These are phyloP conservation scores for Buceros bicornis DNA, from an alignment of 2,797 vertebrate species.

Conservation along the genomic window DNA sequence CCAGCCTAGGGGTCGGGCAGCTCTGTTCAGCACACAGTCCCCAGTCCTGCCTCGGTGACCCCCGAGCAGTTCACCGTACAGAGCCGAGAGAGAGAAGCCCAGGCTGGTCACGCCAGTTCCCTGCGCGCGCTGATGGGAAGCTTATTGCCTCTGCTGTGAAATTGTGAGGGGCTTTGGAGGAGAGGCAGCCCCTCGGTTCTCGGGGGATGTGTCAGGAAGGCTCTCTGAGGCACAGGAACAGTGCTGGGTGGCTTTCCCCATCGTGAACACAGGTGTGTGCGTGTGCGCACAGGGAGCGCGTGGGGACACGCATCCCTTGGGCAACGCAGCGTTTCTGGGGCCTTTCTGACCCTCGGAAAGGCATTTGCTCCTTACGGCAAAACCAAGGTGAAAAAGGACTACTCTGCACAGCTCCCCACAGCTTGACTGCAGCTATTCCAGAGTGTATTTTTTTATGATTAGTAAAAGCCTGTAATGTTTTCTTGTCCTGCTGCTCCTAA, in stretches of 20 bases:
- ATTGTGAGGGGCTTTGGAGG: conserved; percentile 48
- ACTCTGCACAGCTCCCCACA: background rate
- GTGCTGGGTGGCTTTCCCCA: background rate
- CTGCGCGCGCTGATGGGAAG: conserved; percentile 41
- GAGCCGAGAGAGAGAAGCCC: conserved; percentile 9
- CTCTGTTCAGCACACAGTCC: background rate
- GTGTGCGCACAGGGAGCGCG: background rate
- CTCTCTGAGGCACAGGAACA: conserved; percentile 28
- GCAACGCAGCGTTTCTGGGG: background rate
- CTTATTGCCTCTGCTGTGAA: conserved; percentile 64
- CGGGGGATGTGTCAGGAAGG: background rate
- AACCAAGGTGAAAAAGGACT: background rate
- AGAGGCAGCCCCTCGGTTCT: background rate
- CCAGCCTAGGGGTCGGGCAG: background rate
- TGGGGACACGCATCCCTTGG: accelerated
- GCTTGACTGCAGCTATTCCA: background rate
- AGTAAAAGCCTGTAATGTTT: conserved; percentile 22
- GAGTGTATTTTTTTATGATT: background rate
- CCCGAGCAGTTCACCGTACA: conserved; percentile 16
- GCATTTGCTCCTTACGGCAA: background rate
- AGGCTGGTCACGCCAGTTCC: conserved; percentile 59
- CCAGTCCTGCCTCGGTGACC: background rate
- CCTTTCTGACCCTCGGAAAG: conserved; percentile 1
- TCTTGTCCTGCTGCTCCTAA: conserved; percentile 47
- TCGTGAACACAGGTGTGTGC: background rate